Conservation (phyloP, 2,888 invertebrate species). For the Disparrhopalites patrizii region DNA sequence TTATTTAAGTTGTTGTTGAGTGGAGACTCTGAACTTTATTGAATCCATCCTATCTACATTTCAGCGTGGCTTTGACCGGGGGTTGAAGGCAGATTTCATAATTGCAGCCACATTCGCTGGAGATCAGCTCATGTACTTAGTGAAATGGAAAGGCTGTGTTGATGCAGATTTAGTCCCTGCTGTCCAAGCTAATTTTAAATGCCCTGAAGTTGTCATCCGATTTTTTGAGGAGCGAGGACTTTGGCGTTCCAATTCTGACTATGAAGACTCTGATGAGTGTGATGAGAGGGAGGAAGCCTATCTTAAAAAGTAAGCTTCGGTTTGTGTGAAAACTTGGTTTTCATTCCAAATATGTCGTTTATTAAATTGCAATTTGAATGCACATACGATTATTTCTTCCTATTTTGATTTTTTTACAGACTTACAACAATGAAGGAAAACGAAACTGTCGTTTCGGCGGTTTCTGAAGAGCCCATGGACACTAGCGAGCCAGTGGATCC, state of each 20-base stretch:
- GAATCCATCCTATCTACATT: too few relatives aligned
- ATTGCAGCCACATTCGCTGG: slow-evolving; percentile 11
- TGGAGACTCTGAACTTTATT: too few relatives aligned
- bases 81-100: slow-evolving; percentile 17
- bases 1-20: too few relatives aligned
- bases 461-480: too few relatives aligned
- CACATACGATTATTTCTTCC: too few relatives aligned
- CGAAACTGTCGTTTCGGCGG: too few relatives aligned
- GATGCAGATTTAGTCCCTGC: slow-evolving; percentile 28
- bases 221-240: slow-evolving; percentile 26
- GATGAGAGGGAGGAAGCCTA: slow-evolving; percentile 13
- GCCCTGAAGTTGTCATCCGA: slow-evolving; percentile 23
- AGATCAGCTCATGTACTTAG: slow-evolving; percentile 22
- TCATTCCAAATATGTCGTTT: too few relatives aligned
- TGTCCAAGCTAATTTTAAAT: slow-evolving; percentile 25
- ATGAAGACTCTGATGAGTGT: slow-evolving; percentile 23
- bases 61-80: slow-evolving; percentile 24
- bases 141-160: slow-evolving; percentile 26
- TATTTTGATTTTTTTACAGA: too few relatives aligned
- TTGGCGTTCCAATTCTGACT: slow-evolving; percentile 23
- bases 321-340: too few relatives aligned
- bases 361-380: too few relatives aligned
- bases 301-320: neutral
- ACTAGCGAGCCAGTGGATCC: too few relatives aligned
- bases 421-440: too few relatives aligned